Evolutionary conservation across 2,888 invertebrate species (phyloP), one percentile per base, ranked within the genome.

Genomic region (Tenthredo mesomela): DNA sequence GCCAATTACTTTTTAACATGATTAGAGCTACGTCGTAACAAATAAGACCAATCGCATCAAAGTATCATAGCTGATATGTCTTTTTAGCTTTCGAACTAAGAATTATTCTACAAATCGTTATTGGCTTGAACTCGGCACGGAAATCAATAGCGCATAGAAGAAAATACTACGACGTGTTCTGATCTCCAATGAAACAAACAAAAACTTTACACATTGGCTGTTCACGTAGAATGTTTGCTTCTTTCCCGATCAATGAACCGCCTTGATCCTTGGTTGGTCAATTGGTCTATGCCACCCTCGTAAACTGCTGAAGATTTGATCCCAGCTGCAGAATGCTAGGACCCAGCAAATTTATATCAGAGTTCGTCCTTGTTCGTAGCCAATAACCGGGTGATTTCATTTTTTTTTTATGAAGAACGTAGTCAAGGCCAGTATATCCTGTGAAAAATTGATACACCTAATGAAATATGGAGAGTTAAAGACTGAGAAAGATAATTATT

Each of bases 231-330:
- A 54, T n/a, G n/a, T 54, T 54, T 54, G n/a, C n/a, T 54, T n/a
- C n/a, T 54, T 54, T 54, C 54, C n/a, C n/a, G 54, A 54, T n/a
- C 54, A 54, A 54, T n/a, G 54, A 54, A 54, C 54, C n/a, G n/a
- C 54, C 54, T 54, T n/a, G 54, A 54, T 54, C 54, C 54, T 54
- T n/a, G 18, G 54, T n/a, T n/a, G 54, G 54, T n/a, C 54, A n/a
- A n/a, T 54, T 54, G 54, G 54, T 54, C 54, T 5, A 54, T 7
- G 54, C 1, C 2, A 50, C 54, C n/a, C 54, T 54, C 54, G 54
- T 54, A n/a, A 54, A 54, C n/a, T 54, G n/a, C 6, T 54, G 54
- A 54, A n/a, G 54, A 54, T 54, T 54, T 54, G 54, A 54, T 54
- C 54, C n/a, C n/a, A 54, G 54, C 54, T 54, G n/a, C 54, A 54